Evolutionary conservation across 2,888 invertebrate species (phyloP), one percentile per base, ranked within the genome.

Genomic region (Lasius fuliginosus): DNA sequence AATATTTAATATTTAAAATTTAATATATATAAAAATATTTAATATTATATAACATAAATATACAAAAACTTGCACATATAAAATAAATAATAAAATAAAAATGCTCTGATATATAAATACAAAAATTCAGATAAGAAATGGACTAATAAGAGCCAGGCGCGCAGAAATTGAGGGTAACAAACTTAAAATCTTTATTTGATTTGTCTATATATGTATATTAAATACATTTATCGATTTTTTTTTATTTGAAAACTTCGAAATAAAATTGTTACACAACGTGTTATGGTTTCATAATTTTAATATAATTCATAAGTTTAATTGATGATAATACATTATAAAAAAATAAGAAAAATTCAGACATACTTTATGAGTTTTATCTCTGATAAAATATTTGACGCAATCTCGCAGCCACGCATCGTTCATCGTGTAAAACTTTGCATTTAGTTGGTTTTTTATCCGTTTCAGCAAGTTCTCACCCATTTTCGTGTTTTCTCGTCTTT

Each of bases 381-480:
- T 15, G 12, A 92, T 69, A 81, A 91, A 94, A 88, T 92, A 95
- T 18, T 94, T 92, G 12, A 94, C 77, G 69, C 94, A 94, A 56
- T 94, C 94, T 49, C 62, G 84, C 27, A 94, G 76, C 94, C 94
- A 95, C 4, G 89, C 83, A 60, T 94, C 91, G 81, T 94, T 95
- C 87, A 93, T 93, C 1, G 79, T 58, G 86, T 93, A 95, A 91
- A 79, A 88, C 79, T 93, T 90, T 4, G 86, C 86, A 27, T 87
- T 91, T 18, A 95, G 82, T 42, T 83, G 88, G 1, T 6, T 83
- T 86, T 93, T 93, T 18, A 94, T 88, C 56, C 88, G 87, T 30
- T 42, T 77, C 0, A 92, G 46, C 46, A 91, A 56, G 68, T 71
- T 64, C 12, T 88, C 87, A 74, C 88, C 88, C 93, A 93, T 94